A percentile compares a stretch with the other conserved stretches of the same genome.
phyloP scores from a whole-genome alignment of 1,140 invertebrate species.

The Pseudomyrmex cubaensis region DNA sequence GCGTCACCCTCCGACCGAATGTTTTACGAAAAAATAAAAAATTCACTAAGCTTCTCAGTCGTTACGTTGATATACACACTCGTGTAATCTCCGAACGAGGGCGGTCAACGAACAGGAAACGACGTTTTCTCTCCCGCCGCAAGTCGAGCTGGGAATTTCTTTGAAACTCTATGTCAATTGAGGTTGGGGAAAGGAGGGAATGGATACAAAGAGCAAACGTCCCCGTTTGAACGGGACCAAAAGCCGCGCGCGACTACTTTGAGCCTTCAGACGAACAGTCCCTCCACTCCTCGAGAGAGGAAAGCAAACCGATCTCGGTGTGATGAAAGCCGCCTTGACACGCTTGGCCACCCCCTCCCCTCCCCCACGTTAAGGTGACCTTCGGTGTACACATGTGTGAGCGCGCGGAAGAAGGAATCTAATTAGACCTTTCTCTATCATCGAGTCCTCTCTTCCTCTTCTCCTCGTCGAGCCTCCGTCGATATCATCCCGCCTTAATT shows the following conservation, averaged over 20 bases:
- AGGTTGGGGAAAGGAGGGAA: too few relatives aligned
- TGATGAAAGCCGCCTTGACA: slow-evolving; percentile 16
- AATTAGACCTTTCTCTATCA: slow-evolving; percentile 45
- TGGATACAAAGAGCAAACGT: background rate
- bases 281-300: background rate
- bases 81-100: too few relatives aligned
- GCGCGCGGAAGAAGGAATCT: slow-evolving; percentile 23
- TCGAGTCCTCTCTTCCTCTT: background rate
- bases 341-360: background rate
- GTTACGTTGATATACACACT: too few relatives aligned
- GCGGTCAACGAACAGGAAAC: background rate
- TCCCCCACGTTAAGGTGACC: background rate
- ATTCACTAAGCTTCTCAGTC: too few relatives aligned
- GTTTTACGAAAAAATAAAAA: too few relatives aligned
- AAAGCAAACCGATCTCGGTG: background rate
- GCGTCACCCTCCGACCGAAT: too few relatives aligned
- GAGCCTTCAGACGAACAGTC: background rate
- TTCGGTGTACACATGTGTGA: background rate
- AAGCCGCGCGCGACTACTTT: slow-evolving; percentile 16
- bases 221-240: slow-evolving; percentile 10
- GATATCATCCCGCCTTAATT: slow-evolving; percentile 30
- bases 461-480: background rate
- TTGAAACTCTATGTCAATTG: slow-evolving; percentile 4
- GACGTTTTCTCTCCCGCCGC: background rate
- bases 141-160: background rate